These are phyloP conservation scores for Ochropacha duplaris DNA, from an alignment of 2,888 invertebrate species.

Conservation along the genomic window DNA sequence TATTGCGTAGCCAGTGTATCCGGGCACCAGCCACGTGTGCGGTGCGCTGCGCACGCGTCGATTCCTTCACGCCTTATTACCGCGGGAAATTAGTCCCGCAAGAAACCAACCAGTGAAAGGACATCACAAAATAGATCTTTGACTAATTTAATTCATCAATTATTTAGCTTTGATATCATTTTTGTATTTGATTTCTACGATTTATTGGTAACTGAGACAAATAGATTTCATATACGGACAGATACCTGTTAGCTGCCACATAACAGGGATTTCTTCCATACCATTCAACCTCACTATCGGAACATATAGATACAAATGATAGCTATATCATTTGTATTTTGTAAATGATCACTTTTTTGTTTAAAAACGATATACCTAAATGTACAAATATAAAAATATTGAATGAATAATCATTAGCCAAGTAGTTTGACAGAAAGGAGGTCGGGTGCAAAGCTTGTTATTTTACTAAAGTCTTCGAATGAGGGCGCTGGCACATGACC, in stretches of 20 bases:
- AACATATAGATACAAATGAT: background rate
- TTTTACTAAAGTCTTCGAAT: constrained; percentile 37
- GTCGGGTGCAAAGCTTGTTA: constrained; percentile 45
- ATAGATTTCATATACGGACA: too few species aligned
- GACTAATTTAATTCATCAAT: constrained; percentile 26
- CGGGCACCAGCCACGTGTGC: constrained; percentile 52
- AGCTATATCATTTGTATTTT: too few species aligned
- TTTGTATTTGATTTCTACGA: background rate
- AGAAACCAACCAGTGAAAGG: constrained; percentile 37
- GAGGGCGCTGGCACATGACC: constrained; percentile 18
- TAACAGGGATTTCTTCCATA: too few species aligned
- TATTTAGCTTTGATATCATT: background rate
- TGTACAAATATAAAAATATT: too few species aligned
- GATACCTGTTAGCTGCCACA: too few species aligned
- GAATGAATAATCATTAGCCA: constrained; percentile 1
- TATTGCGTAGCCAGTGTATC: constrained; percentile 42
- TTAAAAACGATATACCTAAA: too few species aligned
- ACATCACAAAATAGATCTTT: constrained; percentile 38
- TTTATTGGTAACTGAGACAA: background rate
- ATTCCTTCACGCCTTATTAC: constrained; percentile 74
- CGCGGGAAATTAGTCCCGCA: constrained; percentile 63
- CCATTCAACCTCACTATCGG: too few species aligned
- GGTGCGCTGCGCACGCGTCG: constrained; percentile 41
- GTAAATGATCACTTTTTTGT: too few species aligned
- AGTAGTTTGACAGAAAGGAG: constrained; percentile 38